A percentile compares a stretch with the other conserved stretches of the same genome.
phyloP scores from a whole-genome alignment of 2,888 invertebrate genomes.

The Ochlodes sylvanus region DNA sequence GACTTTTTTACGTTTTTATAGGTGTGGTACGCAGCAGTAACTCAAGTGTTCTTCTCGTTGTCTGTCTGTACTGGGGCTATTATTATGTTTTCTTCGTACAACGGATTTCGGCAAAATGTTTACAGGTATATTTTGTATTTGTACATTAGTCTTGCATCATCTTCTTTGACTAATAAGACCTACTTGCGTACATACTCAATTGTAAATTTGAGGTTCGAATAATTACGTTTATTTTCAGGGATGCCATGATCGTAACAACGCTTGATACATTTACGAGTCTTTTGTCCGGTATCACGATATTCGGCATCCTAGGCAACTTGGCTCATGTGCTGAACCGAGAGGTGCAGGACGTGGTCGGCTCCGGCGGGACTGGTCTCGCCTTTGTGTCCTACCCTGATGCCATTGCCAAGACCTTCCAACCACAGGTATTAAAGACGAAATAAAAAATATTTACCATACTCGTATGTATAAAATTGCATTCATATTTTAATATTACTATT shows the following conservation, averaged over 20 bases:
- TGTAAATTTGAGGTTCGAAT: too few relatives aligned
- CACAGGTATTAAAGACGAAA: slow-evolving; percentile 83
- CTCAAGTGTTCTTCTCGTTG: slow-evolving; percentile 92
- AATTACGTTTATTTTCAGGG: slow-evolving; percentile 74
- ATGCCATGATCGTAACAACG: slow-evolving; percentile 92
- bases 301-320: slow-evolving; percentile 92
- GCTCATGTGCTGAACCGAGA: slow-evolving; percentile 87
- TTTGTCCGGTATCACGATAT: slow-evolving; percentile 92
- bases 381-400: slow-evolving; percentile 95
- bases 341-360: slow-evolving; percentile 87
- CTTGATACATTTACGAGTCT: slow-evolving; percentile 93
- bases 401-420: slow-evolving; percentile 90
- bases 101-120: slow-evolving; percentile 88
- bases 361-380: slow-evolving; percentile 91
- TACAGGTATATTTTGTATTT: slow-evolving; percentile 79
- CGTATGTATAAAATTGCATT: too few relatives aligned
- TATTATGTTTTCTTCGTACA: slow-evolving; percentile 92
- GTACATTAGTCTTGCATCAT: background rate
- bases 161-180: too few relatives aligned
- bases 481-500: too few relatives aligned
- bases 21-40: slow-evolving; percentile 92
- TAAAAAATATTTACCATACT: background rate
- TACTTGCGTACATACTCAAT: too few relatives aligned
- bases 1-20: slow-evolving; percentile 48
- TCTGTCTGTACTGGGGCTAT: slow-evolving; percentile 90